Percentiles rank a stretch among this genome's conserved stretches.
These are phyloP conservation scores for Megaptera novaeangliae DNA, from an alignment of 2,113 vertebrate species.

Conservation along the genomic window DNA sequence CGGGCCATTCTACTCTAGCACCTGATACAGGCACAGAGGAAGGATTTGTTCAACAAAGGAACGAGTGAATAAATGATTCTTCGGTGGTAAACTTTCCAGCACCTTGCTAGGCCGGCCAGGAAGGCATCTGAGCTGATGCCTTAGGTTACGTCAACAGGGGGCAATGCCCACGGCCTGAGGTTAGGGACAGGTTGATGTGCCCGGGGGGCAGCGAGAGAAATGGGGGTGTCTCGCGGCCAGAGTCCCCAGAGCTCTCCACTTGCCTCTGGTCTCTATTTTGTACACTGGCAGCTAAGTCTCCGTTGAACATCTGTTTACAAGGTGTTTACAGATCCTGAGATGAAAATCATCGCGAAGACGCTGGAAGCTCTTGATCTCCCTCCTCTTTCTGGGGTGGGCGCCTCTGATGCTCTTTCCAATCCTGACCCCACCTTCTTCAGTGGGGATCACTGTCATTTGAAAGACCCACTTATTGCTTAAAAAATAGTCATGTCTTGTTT, in stretches of 20 bases:
- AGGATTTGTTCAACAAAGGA: not conserved
- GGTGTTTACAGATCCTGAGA: not conserved
- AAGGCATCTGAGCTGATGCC: not conserved
- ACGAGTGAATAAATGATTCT: not conserved
- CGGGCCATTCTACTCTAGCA: not conserved
- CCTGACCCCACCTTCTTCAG: not conserved
- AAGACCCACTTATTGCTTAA: not conserved
- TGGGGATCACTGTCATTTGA: not conserved
- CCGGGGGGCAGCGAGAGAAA: not conserved
- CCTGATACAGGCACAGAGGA: not conserved
- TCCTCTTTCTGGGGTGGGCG: not conserved
- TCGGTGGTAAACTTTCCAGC: not conserved
- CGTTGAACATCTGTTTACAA: not conserved
- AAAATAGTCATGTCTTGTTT: not conserved
- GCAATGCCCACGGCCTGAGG: not conserved
- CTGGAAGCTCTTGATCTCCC: not conserved
- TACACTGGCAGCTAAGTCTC: not conserved
- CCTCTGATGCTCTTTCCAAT: not conserved
- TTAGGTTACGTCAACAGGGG: not conserved
- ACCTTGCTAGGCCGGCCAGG: not conserved
- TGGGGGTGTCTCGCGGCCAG: accelerated
- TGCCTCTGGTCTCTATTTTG: not conserved
- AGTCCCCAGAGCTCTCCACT: not conserved
- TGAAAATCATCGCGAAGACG: not conserved
- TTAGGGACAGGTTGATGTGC: not conserved